Percentiles rank a stretch among this genome's conserved stretches.
Evolutionary conservation across 2,797 vertebrate genomes (phyloP).

Genomic region (Trichosurus vulpecula): DNA sequence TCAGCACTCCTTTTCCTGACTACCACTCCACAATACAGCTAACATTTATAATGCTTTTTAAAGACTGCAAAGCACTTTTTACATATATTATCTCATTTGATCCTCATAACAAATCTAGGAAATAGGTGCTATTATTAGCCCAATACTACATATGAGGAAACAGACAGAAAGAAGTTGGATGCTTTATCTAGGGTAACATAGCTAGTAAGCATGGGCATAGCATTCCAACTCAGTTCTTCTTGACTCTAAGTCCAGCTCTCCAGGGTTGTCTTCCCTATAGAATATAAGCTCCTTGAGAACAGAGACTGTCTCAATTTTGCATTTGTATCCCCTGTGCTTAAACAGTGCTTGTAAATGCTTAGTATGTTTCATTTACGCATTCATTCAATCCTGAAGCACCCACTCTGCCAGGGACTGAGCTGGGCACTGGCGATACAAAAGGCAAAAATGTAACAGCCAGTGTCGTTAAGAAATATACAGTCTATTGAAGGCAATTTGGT

Average conservation of each 20-base stretch:
- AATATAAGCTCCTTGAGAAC: neutral
- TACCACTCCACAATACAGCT: neutral
- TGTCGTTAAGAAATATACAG: neutral
- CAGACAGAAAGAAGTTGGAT: neutral
- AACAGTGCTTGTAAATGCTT: neutral
- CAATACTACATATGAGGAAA: neutral
- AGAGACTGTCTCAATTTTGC: neutral
- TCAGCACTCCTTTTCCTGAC: neutral
- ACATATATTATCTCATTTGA: neutral
- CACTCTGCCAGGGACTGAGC: neutral
- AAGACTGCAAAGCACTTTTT: neutral
- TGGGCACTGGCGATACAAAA: neutral
- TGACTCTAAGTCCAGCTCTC: neutral
- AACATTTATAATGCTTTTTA: neutral
- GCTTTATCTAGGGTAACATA: neutral
- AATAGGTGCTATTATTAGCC: neutral
- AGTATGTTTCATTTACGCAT: neutral
- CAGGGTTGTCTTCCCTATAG: neutral
- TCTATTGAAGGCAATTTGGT: neutral
- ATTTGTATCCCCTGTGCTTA: neutral
- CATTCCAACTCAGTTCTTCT: neutral
- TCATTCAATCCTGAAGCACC: neutral
- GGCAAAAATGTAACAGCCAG: neutral
- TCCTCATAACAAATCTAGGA: neutral
- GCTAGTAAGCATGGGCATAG: neutral